Evolutionary conservation across 2,797 vertebrate species (phyloP).

Genomic region (Sebastes nivosus): DNA sequence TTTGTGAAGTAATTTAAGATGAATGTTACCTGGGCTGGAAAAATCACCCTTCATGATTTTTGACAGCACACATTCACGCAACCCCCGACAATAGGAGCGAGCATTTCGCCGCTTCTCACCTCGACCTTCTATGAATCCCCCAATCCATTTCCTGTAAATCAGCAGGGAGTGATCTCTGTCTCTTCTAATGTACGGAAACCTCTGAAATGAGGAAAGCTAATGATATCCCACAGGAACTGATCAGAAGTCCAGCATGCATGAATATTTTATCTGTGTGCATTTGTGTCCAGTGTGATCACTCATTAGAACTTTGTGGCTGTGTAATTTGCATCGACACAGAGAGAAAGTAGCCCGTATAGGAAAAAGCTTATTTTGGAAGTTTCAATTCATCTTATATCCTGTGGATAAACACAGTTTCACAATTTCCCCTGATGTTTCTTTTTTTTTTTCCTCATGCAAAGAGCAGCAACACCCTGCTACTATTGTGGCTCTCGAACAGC

Average conservation of each 20-base stretch:
- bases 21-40: background rate
- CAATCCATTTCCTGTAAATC: slow-evolving; percentile 45
- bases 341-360: background rate
- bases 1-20: slow-evolving; percentile 2
- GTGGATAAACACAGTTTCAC: slow-evolving; percentile 38
- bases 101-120: slow-evolving; percentile 28
- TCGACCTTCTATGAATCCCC: slow-evolving; percentile 29
- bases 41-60: slow-evolving; percentile 16
- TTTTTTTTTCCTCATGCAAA: slow-evolving; percentile 41
- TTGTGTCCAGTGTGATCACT: slow-evolving; percentile 74
- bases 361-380: slow-evolving; percentile 42
- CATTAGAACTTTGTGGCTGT: slow-evolving; percentile 74
- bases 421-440: slow-evolving; percentile 37
- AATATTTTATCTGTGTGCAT: slow-evolving; percentile 76
- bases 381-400: slow-evolving; percentile 40
- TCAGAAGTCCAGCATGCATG: slow-evolving; percentile 67
- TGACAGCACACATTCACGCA: background rate
- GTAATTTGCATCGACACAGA: slow-evolving; percentile 56
- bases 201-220: slow-evolving; percentile 69
- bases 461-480: slow-evolving; percentile 45
- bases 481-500: slow-evolving; percentile 51
- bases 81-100: background rate
- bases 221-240: slow-evolving; percentile 74
- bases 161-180: slow-evolving; percentile 45
- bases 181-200: slow-evolving; percentile 57